Evolutionary conservation across 2,797 vertebrate genomes (phyloP).

Genomic region (Stomatorhinus walkeri): DNA sequence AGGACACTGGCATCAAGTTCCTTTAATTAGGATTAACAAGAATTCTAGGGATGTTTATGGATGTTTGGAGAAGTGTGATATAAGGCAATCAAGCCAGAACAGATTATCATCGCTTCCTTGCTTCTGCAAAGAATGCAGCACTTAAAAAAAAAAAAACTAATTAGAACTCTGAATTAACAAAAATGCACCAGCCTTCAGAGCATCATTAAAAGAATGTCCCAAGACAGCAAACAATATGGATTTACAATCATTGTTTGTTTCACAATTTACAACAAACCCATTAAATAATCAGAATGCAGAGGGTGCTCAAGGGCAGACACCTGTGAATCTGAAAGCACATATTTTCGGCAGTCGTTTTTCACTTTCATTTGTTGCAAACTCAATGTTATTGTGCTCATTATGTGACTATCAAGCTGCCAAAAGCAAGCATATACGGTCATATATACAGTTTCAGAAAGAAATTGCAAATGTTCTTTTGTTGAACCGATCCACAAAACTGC

Average conservation of each 20-base stretch:
- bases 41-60: conserved; percentile 16
- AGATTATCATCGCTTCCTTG: background rate
- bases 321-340: conserved; percentile 29
- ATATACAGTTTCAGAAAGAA: background rate
- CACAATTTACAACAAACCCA: background rate
- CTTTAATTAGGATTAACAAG: conserved; percentile 23
- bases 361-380: conserved; percentile 10
- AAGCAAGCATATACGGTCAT: background rate
- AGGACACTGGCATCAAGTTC: background rate
- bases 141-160: background rate
- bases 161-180: background rate
- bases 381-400: background rate
- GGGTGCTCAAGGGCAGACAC: background rate
- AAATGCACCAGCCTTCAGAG: background rate
- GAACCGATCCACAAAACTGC: background rate
- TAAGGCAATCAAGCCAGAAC: conserved; percentile 9
- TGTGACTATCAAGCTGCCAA: conserved; percentile 3
- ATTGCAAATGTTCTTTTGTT: background rate
- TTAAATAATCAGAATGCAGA: background rate
- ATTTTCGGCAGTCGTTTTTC: conserved; percentile 18
- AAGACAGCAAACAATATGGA: background rate
- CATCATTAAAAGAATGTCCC: background rate
- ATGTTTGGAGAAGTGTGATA: background rate
- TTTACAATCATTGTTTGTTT: conserved; percentile 11
- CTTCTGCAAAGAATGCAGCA: background rate